Evolutionary conservation across 2,888 invertebrate species (phyloP).

Genomic region (Aporophyla nigra): DNA sequence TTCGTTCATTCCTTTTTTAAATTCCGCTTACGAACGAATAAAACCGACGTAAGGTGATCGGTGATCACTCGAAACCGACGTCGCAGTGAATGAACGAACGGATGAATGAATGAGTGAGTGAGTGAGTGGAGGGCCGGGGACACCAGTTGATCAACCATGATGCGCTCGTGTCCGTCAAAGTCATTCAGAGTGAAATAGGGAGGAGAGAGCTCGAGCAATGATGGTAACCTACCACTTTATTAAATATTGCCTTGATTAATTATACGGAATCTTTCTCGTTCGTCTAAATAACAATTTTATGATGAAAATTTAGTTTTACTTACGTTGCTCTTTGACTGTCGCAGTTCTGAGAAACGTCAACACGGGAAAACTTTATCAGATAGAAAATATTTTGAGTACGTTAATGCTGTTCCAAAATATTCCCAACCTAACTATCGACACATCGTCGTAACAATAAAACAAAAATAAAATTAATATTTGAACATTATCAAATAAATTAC

Average conservation of each 20-base stretch:
- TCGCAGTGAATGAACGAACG: constrained; percentile 78
- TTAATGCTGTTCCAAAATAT: constrained; percentile 4
- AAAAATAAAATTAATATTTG: constrained; percentile 59
- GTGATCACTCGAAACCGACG: constrained; percentile 88
- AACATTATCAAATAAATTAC: constrained; percentile 64
- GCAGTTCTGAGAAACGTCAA: not conserved
- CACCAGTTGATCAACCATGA: constrained; percentile 90
- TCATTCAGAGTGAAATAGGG: constrained; percentile 73
- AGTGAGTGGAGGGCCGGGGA: constrained; percentile 80
- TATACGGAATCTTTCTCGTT: not conserved
- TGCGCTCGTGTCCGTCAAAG: constrained; percentile 87
- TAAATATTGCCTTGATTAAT: not conserved
- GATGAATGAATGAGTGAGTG: constrained; percentile 84
- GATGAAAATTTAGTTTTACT: too few species aligned
- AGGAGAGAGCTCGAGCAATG: constrained; percentile 71
- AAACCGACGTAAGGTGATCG: constrained; percentile 84
- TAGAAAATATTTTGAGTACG: constrained; percentile 5
- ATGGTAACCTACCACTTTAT: not conserved
- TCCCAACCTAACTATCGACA: constrained; percentile 49
- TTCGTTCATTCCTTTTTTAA: constrained; percentile 73
- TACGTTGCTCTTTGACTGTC: not conserved
- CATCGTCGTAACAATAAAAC: constrained; percentile 62
- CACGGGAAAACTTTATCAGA: not conserved
- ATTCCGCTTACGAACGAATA: constrained; percentile 74
- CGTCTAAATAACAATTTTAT: not conserved